A percentile compares a stretch with the other conserved stretches of the same genome.
Evolutionary conservation across 2,888 invertebrate genomes (phyloP).

Genomic region (Cerastis leucographa): DNA sequence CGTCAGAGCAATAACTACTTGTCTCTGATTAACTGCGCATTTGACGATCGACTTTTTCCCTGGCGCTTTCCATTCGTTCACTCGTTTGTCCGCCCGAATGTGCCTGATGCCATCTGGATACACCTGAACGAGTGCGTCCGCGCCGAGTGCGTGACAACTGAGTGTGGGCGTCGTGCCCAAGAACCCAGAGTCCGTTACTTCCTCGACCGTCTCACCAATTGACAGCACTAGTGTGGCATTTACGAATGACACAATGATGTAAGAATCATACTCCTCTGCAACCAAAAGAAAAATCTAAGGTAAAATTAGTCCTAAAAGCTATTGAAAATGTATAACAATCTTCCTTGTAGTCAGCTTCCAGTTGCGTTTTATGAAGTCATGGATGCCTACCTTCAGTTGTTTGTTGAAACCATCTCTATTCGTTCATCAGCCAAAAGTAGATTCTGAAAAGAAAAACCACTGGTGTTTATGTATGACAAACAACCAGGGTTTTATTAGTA

Average conservation of each 20-base stretch:
- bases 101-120: conserved; percentile 99
- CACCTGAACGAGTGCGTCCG: conserved; percentile 99
- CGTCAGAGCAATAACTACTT: conserved; percentile 99
- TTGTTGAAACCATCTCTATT: conserved; percentile 83
- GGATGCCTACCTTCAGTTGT: conserved; percentile 86
- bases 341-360: conserved; percentile 78
- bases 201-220: conserved; percentile 99
- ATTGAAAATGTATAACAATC: conserved; percentile 67
- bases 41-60: conserved; percentile 99
- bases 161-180: conserved; percentile 99
- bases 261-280: conserved; percentile 99
- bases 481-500: conserved; percentile 91
- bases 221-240: conserved; percentile 99
- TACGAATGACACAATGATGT: conserved; percentile 99
- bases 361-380: conserved; percentile 75
- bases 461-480: conserved; percentile 96
- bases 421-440: conserved; percentile 87
- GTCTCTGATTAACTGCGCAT: conserved; percentile 99
- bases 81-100: conserved; percentile 99
- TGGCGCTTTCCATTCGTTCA: conserved; percentile 99
- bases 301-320: conserved; percentile 67
- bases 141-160: conserved; percentile 99
- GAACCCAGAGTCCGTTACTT: conserved; percentile 99
- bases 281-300: conserved; percentile 90
- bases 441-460: conserved; percentile 96